phyloP scores from a whole-genome alignment of 1,140 invertebrate species.

The Aphelenchoides besseyi region DNA sequence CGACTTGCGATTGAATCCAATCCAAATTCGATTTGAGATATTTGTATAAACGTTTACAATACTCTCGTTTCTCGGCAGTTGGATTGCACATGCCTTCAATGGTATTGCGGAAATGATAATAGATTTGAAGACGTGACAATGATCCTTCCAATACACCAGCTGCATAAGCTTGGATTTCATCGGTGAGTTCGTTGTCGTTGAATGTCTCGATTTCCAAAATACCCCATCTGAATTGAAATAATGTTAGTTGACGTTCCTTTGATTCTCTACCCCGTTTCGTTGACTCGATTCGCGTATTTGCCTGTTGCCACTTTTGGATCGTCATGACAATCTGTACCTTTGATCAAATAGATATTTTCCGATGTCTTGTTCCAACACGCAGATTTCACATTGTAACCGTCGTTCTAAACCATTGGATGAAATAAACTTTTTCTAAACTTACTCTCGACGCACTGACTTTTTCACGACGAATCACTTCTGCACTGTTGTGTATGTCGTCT shows the following conservation, averaged over 20 bases:
- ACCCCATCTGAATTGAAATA: constrained; percentile 58
- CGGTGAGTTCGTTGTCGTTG: constrained; percentile 24
- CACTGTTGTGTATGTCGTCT: constrained; percentile 1
- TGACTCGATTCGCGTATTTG: constrained; percentile 55
- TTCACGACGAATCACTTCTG: constrained; percentile 2
- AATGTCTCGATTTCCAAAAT: constrained; percentile 60
- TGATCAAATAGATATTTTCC: constrained; percentile 4
- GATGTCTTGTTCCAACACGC: constrained; percentile 3
- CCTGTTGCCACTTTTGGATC: constrained; percentile 46
- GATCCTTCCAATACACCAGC: constrained; percentile 58
- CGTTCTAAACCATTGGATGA: background rate
- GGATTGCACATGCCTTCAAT: constrained; percentile 48
- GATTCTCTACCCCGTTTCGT: constrained; percentile 49
- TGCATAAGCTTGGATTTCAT: constrained; percentile 59
- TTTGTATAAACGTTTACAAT: constrained; percentile 47
- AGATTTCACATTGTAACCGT: constrained; percentile 14
- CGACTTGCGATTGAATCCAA: constrained; percentile 52
- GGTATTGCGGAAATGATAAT: constrained; percentile 57
- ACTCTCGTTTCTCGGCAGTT: constrained; percentile 23
- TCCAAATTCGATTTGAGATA: constrained; percentile 46
- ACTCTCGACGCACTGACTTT: background rate
- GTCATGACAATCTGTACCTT: background rate
- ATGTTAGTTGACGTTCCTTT: constrained; percentile 10
- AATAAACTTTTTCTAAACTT: background rate
- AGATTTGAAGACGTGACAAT: constrained; percentile 51